Percentiles rank a stretch among this genome's conserved stretches.
These are phyloP conservation scores for Drosophila colorata DNA, from an alignment of 2,888 invertebrate species.

Conservation along the genomic window DNA sequence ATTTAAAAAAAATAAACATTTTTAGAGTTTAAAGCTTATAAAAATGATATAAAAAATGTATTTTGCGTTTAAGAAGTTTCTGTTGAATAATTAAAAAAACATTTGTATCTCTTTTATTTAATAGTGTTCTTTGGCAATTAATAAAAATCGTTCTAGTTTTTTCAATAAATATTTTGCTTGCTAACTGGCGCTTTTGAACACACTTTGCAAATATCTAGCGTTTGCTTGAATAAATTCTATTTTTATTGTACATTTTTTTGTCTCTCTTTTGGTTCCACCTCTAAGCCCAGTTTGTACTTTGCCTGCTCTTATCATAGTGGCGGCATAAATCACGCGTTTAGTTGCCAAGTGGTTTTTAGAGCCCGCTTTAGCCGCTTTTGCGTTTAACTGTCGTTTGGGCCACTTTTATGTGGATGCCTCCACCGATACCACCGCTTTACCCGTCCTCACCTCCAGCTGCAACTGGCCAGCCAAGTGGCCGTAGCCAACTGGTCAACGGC, in stretches of 20 bases:
- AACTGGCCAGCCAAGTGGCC: constrained; percentile 23
- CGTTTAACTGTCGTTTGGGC: constrained; percentile 73
- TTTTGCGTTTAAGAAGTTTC: no score
- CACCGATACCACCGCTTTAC: not conserved
- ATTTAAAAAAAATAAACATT: no score
- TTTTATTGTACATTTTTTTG: constrained; percentile 5
- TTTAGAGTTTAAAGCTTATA: no score
- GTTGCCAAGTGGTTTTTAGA: constrained; percentile 78
- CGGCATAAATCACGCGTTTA: constrained; percentile 79
- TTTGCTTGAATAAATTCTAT: not conserved
- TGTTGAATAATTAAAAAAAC: no score
- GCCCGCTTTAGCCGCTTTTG: constrained; percentile 55
- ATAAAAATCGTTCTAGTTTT: not conserved
- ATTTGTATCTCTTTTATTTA: not conserved
- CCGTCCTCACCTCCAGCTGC: not conserved
- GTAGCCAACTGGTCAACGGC: constrained; percentile 47
- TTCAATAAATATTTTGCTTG: not conserved
- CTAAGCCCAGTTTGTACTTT: constrained; percentile 18
- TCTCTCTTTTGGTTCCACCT: constrained; percentile 1
- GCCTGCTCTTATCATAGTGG: constrained; percentile 68
- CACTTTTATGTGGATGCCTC: constrained; percentile 45
- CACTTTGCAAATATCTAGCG: not conserved
- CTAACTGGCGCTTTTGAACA: not conserved
- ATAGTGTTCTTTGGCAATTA: not conserved
- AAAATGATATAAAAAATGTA: no score